Base-by-base conservation (phyloP, 2,113 vertebrate species). In the Suncus etruscus region DNA sequence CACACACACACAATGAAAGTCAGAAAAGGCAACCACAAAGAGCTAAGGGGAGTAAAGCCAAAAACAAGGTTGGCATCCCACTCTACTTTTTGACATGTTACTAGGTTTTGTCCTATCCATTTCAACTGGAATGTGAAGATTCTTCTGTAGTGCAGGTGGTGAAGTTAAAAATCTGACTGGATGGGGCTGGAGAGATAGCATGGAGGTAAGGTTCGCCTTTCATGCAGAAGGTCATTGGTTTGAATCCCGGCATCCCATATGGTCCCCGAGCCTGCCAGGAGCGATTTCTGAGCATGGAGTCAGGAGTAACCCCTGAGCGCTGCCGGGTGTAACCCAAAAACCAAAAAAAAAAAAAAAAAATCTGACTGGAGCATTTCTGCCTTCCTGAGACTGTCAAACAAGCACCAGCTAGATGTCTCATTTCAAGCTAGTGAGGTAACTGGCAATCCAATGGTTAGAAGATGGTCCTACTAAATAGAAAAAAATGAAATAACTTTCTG, bases 341-440 rank as follows among this genome's bases (percentile, higher is more conserved):
- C 39, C 39, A 39, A 54, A 54, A 16, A 54, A 16, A 39, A 39
- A 39, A 16, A 14, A 14, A 54, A 54, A 54, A 54, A 54, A 54
- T 14, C 12, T 54, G 39, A 18, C 47, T 75, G 29, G 32, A 75
- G 47, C 20, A 31, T 39, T 83, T 75, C 61, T 61, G 65, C 63
- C 61, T 84, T 27, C 65, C 47, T 15, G 32, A 48, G 22, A 61
- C 48, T 11, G 22, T 69, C 10, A 1, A 70, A 32, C 9, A 16
- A 83, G 50, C 18, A 58, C 58, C 68, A 80, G 32, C 32, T 68
- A 74, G 79, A 22, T 80, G 47, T 15, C 16, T 85, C 66, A 48
- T 54, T 79, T 85, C 54, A 84, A 74, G 85, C 80, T n/a, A 54
- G 74, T 68, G 58, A 47, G 54, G 29, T 70, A 66, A 73, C 54